phyloP scores from a whole-genome alignment of 2,797 vertebrate species.

The Rhodeus uyekii region DNA sequence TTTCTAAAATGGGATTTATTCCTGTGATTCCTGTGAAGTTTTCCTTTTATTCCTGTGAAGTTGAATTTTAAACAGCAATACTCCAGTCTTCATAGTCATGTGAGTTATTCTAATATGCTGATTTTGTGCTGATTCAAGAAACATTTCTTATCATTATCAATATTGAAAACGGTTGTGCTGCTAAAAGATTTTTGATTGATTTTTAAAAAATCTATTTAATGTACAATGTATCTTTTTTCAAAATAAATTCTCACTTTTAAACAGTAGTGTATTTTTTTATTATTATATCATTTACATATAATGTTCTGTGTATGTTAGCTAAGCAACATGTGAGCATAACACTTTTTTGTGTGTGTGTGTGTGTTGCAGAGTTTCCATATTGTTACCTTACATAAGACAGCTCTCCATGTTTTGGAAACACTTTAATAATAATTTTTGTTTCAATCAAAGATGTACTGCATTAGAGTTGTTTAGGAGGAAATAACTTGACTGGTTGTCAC shows the following conservation, averaged over 20 bases:
- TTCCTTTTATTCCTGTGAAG: no score
- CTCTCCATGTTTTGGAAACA: not conserved
- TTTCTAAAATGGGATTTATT: not conserved
- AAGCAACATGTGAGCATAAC: not conserved
- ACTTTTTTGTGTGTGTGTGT: no score
- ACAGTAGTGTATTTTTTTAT: no score
- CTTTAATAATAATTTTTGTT: not conserved
- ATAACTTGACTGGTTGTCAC: not conserved
- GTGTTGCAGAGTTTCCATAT: not conserved
- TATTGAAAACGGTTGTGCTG: not conserved
- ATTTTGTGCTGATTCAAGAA: not conserved
- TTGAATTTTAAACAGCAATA: not conserved
- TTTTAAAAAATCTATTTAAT: no score
- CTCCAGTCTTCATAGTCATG: not conserved
- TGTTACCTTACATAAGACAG: not conserved
- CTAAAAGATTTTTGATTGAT: not conserved
- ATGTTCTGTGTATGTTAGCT: not conserved
- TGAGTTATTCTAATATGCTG: not conserved
- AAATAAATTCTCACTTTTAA: no score
- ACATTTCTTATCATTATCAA: not conserved
- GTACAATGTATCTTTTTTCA: no score
- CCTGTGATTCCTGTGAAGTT: no score
- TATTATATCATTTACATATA: no score
- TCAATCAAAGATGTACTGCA: not conserved
- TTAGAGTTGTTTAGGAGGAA: not conserved